Evolutionary conservation across 2,888 invertebrate genomes (phyloP).

Genomic region (Aporophyla lueneburgensis): DNA sequence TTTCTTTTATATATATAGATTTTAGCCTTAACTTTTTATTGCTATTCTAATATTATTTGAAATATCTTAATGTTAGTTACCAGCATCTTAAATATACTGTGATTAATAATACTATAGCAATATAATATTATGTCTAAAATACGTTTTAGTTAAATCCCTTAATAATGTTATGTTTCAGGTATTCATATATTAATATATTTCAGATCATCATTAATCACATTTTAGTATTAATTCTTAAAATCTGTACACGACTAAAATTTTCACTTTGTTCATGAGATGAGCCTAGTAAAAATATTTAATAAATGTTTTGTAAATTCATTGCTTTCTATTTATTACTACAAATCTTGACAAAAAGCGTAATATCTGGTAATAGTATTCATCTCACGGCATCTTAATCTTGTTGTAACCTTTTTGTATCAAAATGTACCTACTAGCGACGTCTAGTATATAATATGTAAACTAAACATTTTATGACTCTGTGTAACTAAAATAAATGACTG

Average conservation of each 20-base stretch:
- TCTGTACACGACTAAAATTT: background rate
- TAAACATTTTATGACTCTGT: too few relatives aligned
- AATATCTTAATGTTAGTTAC: background rate
- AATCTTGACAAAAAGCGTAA: background rate
- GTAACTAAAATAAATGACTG: too few relatives aligned
- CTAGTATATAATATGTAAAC: too few relatives aligned
- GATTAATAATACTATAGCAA: background rate
- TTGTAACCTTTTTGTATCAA: too few relatives aligned
- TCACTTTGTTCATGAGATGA: background rate
- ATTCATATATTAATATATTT: background rate
- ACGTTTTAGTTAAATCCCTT: background rate
- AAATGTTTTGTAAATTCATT: background rate
- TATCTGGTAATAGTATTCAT: background rate
- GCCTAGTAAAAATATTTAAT: background rate
- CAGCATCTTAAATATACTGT: background rate
- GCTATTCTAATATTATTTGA: background rate
- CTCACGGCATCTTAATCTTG: too few relatives aligned
- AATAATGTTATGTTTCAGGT: background rate
- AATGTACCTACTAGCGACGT: too few relatives aligned
- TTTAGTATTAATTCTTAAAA: background rate
- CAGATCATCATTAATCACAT: background rate
- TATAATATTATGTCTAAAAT: constrained; percentile 1
- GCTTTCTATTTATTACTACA: background rate
- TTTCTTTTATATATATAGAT: too few relatives aligned
- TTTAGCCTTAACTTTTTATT: background rate